A percentile compares a stretch with the other conserved stretches of the same genome.
phyloP scores from a whole-genome alignment of 2,888 invertebrate species.

The Lamproptera curius region DNA sequence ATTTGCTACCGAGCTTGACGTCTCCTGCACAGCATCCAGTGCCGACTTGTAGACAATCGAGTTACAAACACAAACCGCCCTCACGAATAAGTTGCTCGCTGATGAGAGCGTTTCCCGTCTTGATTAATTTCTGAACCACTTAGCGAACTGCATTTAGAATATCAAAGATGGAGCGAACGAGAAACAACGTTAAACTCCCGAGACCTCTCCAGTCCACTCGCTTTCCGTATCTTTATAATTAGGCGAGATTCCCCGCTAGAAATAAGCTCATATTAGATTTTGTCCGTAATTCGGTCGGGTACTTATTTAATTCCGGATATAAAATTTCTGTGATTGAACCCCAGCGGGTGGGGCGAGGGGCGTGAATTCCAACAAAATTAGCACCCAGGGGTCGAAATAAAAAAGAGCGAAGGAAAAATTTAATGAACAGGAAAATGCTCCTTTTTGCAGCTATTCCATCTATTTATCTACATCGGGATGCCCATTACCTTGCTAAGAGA shows the following conservation, averaged over 20 bases:
- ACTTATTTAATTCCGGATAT: conserved; percentile 80
- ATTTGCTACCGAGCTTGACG: conserved; percentile 72
- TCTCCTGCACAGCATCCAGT: conserved; percentile 63
- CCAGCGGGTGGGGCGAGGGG: conserved; percentile 75
- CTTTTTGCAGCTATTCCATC: conserved; percentile 79
- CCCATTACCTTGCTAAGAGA: conserved; percentile 80
- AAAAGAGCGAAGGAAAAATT: conserved; percentile 79
- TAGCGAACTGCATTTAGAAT: background rate
- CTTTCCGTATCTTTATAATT: conserved; percentile 54
- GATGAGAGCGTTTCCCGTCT: conserved; percentile 64
- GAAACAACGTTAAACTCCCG: conserved; percentile 2
- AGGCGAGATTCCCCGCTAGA: conserved; percentile 56
- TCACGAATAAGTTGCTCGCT: conserved; percentile 62
- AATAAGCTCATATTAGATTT: conserved; percentile 74
- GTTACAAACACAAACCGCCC: conserved; percentile 71
- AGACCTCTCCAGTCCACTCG: conserved; percentile 15
- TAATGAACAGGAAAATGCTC: conserved; percentile 80
- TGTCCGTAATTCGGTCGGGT: conserved; percentile 68
- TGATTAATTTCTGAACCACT: conserved; percentile 46
- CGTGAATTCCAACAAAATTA: conserved; percentile 80
- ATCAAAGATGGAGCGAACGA: background rate
- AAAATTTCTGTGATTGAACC: conserved; percentile 79
- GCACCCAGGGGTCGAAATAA: conserved; percentile 79
- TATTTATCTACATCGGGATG: conserved; percentile 79
- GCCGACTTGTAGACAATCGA: conserved; percentile 69